These are phyloP conservation scores for Lepus americanus DNA, from an alignment of 2,113 vertebrate species.

Conservation along the genomic window DNA sequence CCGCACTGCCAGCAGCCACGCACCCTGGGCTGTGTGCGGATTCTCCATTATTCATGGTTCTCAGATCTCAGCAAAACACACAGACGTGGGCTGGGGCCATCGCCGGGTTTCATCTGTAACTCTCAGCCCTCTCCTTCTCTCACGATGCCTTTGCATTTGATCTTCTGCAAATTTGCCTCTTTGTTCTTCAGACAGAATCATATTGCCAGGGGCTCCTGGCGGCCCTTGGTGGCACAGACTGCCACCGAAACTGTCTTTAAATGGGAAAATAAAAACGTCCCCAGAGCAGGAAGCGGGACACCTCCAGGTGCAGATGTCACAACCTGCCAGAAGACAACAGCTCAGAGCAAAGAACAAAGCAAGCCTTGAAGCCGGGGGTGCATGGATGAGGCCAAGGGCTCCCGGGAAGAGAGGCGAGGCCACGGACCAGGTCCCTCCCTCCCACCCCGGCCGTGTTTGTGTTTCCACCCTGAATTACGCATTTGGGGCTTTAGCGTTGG, in stretches of 20 bases:
- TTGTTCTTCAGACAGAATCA: conserved; percentile 82
- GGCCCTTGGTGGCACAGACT: conserved; percentile 62
- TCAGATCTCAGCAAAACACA: conserved; percentile 66
- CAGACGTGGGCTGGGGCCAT: conserved; percentile 20
- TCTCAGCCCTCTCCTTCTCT: conserved; percentile 63
- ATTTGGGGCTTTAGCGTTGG: conserved; percentile 8
- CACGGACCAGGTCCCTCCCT: background rate
- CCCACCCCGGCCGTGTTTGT: background rate
- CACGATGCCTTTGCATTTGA: conserved; percentile 69
- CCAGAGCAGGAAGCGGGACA: conserved; percentile 64
- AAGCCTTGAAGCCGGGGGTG: background rate
- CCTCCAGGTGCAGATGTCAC: conserved; percentile 74
- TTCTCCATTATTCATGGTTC: conserved; percentile 64
- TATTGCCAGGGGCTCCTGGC: conserved; percentile 65
- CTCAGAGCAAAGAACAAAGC: conserved; percentile 69
- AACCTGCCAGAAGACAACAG: conserved; percentile 50
- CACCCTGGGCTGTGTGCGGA: conserved; percentile 2
- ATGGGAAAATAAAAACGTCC: conserved; percentile 76
- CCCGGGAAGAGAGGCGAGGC: background rate
- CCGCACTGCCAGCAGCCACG: background rate
- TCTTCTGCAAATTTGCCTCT: conserved; percentile 78
- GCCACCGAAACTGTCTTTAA: conserved; percentile 73
- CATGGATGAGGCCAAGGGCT: background rate
- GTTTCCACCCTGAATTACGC: background rate
- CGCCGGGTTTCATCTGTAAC: conserved; percentile 20